Percentiles rank a stretch among this genome's conserved stretches.
phyloP scores from a whole-genome alignment of 2,888 invertebrate species.

The Mongoloraphidia duomilia region DNA sequence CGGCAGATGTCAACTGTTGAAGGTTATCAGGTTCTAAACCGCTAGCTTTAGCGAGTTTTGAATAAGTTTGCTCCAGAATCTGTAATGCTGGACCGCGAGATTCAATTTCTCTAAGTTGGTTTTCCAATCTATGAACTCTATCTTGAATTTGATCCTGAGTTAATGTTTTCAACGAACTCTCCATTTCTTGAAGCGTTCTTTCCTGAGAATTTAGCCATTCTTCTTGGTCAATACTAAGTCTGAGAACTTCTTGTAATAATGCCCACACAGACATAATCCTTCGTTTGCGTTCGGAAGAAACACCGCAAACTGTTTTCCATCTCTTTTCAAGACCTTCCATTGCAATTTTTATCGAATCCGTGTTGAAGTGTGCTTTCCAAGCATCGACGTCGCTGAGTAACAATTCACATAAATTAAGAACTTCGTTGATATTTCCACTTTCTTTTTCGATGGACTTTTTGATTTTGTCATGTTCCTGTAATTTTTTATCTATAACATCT shows the following conservation, averaged over 20 bases:
- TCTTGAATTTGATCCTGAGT: slow-evolving; percentile 43
- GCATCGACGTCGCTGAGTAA: slow-evolving; percentile 60
- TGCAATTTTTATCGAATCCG: slow-evolving; percentile 48
- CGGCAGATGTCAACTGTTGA: slow-evolving; percentile 43
- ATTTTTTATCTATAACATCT: slow-evolving; percentile 49
- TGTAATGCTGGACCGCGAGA: slow-evolving; percentile 39
- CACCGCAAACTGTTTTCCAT: slow-evolving; percentile 63
- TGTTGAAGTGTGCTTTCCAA: slow-evolving; percentile 55
- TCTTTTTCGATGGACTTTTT: slow-evolving; percentile 63
- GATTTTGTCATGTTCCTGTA: slow-evolving; percentile 56
- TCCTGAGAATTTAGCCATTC: slow-evolving; percentile 50
- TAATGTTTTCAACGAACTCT: slow-evolving; percentile 39
- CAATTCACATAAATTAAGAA: slow-evolving; percentile 64
- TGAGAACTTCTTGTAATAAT: slow-evolving; percentile 41
- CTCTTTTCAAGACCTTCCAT: slow-evolving; percentile 60
- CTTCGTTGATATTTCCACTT: slow-evolving; percentile 62
- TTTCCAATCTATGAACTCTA: slow-evolving; percentile 39
- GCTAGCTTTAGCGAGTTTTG: slow-evolving; percentile 48
- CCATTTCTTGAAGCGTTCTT: slow-evolving; percentile 40
- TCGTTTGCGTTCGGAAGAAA: slow-evolving; percentile 55
- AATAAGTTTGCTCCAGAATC: slow-evolving; percentile 52
- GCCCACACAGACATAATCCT: slow-evolving; percentile 48
- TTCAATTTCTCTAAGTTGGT: slow-evolving; percentile 39
- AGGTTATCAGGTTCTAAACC: slow-evolving; percentile 56
- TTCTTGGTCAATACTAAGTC: slow-evolving; percentile 39